phyloP scores from a whole-genome alignment of 2,797 vertebrate species.

The Heliangelus exortis region DNA sequence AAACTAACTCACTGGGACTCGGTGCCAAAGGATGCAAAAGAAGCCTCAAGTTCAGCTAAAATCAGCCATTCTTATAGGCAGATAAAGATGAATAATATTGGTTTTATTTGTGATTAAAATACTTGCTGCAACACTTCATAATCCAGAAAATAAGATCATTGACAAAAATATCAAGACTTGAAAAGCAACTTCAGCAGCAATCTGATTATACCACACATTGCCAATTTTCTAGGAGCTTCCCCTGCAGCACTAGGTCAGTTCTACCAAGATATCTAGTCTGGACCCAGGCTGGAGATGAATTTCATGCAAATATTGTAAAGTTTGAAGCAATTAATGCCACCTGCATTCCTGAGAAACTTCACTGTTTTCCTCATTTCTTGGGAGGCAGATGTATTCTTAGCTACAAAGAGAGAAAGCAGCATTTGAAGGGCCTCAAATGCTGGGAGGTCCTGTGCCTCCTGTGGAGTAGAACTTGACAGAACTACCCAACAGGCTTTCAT shows the following conservation, averaged over 20 bases:
- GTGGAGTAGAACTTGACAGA: constrained; percentile 24
- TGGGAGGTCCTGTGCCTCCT: constrained; percentile 48
- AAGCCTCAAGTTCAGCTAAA: background rate
- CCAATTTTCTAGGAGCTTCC: background rate
- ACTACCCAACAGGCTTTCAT: constrained; percentile 23
- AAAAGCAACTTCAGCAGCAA: background rate
- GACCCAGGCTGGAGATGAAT: background rate
- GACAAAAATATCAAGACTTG: background rate
- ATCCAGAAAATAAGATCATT: background rate
- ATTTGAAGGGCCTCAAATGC: background rate
- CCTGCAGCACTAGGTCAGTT: background rate
- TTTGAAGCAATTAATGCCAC: background rate
- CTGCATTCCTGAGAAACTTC: background rate
- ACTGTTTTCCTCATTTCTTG: background rate
- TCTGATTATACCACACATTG: background rate
- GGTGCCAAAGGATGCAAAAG: background rate
- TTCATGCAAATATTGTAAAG: background rate
- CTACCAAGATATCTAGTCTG: background rate
- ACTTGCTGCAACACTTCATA: fast-evolving
- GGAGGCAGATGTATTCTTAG: background rate
- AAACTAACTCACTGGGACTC: background rate
- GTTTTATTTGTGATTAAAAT: background rate
- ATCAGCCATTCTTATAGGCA: background rate
- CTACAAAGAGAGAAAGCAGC: background rate
- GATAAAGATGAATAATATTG: background rate